phyloP scores from a whole-genome alignment of 2,888 invertebrate genomes.

The Pediacus dermestoides region DNA sequence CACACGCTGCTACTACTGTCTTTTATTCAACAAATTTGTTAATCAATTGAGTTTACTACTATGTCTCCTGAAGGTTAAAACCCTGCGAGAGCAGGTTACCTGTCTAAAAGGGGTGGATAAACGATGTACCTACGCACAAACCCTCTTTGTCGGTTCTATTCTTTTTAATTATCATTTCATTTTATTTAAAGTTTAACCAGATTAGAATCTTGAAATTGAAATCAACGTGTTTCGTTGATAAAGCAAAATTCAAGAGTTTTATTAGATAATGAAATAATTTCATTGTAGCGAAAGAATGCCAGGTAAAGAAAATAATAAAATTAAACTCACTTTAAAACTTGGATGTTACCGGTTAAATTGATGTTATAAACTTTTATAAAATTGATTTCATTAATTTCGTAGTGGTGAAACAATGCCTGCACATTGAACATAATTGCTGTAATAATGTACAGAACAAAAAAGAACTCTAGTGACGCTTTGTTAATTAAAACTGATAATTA shows the following conservation, averaged over 20 bases:
- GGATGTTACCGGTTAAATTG: slow-evolving; percentile 33
- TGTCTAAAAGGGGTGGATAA: no score
- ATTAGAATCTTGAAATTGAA: no score
- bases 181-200: no score
- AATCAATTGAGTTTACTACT: slow-evolving; percentile 6
- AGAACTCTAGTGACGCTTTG: not conserved
- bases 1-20: not conserved
- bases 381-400: slow-evolving; percentile 28
- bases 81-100: no score
- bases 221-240: no score
- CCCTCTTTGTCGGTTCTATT: no score
- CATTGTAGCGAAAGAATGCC: slow-evolving; percentile 2
- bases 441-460: slow-evolving; percentile 16
- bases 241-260: no score
- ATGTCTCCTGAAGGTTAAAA: no score
- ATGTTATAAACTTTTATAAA: slow-evolving; percentile 28
- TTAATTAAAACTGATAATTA: slow-evolving; percentile 3
- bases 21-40: slow-evolving; percentile 5
- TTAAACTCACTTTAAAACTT: slow-evolving; percentile 17
- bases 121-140: no score
- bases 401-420: slow-evolving; percentile 35
- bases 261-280: no score
- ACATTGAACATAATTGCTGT: slow-evolving; percentile 27
- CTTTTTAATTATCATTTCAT: no score
- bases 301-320: slow-evolving; percentile 2